These are phyloP conservation scores for Drosophila kanapiae DNA, from an alignment of 1,140 invertebrate genomes.

Conservation along the genomic window DNA sequence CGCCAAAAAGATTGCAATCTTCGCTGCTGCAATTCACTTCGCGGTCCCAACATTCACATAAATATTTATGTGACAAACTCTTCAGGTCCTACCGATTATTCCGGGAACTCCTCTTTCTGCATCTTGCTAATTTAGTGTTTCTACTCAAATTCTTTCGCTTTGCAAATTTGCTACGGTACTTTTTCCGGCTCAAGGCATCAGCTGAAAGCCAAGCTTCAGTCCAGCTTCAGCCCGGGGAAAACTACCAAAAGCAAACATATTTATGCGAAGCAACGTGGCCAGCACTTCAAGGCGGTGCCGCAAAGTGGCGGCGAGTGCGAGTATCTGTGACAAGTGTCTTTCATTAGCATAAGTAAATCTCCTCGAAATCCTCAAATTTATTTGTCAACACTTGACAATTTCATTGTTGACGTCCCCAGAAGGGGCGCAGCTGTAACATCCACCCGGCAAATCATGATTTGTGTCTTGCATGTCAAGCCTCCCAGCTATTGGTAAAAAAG, in stretches of 20 bases:
- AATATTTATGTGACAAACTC: constrained; percentile 70
- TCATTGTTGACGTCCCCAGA: constrained; percentile 75
- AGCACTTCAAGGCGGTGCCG: constrained; percentile 76
- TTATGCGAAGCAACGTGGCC: constrained; percentile 75
- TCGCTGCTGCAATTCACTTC: constrained; percentile 27
- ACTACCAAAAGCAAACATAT: constrained; percentile 50
- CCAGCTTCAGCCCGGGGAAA: neutral
- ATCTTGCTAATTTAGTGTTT: constrained; percentile 67
- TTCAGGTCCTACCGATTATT: constrained; percentile 30
- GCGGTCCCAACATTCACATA: constrained; percentile 61
- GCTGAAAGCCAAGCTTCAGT: constrained; percentile 13
- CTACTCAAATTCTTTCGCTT: constrained; percentile 77
- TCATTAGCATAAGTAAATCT: constrained; percentile 84
- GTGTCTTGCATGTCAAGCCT: constrained; percentile 65
- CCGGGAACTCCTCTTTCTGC: constrained; percentile 36
- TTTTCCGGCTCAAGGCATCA: constrained; percentile 50
- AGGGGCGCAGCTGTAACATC: constrained; percentile 59
- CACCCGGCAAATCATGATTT: constrained; percentile 76
- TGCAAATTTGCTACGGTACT: constrained; percentile 80
- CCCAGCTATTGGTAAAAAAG: constrained; percentile 34
- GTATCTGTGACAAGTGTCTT: constrained; percentile 83
- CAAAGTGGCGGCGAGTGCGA: constrained; percentile 26
- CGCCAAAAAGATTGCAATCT: neutral
- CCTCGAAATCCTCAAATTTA: constrained; percentile 83
- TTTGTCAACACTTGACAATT: constrained; percentile 85